Conservation (phyloP, 2,797 vertebrate genomes). For the Schizopygopsis pylzovi region DNA sequence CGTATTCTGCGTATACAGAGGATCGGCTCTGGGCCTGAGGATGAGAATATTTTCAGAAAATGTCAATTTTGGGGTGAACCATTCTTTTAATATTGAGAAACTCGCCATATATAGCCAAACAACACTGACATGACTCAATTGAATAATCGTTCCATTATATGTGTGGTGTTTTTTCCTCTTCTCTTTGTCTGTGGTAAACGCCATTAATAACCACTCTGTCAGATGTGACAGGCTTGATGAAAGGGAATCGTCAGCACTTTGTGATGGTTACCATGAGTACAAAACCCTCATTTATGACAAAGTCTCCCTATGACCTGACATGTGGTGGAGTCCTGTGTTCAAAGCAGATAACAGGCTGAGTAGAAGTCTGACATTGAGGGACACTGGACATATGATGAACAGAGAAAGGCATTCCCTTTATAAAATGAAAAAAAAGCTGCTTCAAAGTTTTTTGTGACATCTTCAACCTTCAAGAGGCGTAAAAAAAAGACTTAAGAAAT, state of each 20-base stretch:
- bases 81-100: neutral
- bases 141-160: neutral
- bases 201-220: constrained; percentile 27
- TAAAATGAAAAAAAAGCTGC: neutral
- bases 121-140: neutral
- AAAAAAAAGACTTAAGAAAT: neutral
- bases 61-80: neutral
- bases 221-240: constrained; percentile 39
- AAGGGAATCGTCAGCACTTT: constrained; percentile 40
- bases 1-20: no score
- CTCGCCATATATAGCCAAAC: neutral
- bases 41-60: neutral
- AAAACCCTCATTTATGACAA: neutral
- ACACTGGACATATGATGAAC: constrained; percentile 16
- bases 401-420: neutral
- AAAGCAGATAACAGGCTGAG: constrained; percentile 1
- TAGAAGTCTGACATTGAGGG: neutral
- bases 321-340: neutral
- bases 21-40: no score
- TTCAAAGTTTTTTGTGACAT: neutral
- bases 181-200: neutral
- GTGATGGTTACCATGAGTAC: constrained; percentile 21
- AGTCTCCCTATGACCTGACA: neutral
- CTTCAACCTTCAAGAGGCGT: neutral
- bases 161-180: neutral